These are phyloP conservation scores for Andrena praecox DNA, from an alignment of 2,888 invertebrate genomes.

Conservation along the genomic window DNA sequence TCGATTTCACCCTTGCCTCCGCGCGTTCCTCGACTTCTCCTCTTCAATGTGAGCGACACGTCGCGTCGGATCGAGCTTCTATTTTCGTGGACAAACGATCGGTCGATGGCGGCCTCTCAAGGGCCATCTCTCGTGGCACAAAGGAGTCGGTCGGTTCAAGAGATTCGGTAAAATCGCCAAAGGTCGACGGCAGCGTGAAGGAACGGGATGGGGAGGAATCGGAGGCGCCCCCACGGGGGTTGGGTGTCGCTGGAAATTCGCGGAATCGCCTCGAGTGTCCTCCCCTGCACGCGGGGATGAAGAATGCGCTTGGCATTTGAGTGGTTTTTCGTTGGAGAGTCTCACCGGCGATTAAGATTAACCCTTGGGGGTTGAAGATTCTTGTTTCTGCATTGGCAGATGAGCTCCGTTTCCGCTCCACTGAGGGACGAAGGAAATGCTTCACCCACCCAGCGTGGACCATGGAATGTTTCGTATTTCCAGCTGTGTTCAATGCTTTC, in stretches of 20 bases:
- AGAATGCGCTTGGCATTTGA: conserved; percentile 10
- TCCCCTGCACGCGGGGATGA: not conserved
- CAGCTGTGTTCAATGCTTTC: no score
- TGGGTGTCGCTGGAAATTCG: conserved; percentile 3
- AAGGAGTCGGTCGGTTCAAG: conserved; percentile 43
- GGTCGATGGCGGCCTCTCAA: conserved; percentile 49
- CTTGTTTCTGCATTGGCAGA: not conserved
- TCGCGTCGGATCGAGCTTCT: conserved; percentile 51
- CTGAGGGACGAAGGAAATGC: not conserved
- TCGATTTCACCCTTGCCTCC: conserved; percentile 16
- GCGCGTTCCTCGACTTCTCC: conserved; percentile 19
- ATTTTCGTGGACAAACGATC: conserved; percentile 66
- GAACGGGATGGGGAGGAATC: conserved; percentile 2
- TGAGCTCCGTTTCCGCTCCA: not conserved
- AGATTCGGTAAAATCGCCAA: conserved; percentile 33
- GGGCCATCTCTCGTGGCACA: conserved; percentile 44
- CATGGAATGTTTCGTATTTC: no score
- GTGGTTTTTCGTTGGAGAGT: not conserved
- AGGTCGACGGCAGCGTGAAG: not conserved
- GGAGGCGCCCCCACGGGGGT: not conserved
- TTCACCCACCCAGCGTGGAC: no score
- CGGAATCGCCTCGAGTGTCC: conserved; percentile 15
- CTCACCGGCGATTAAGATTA: conserved; percentile 11
- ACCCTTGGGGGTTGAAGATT: conserved; percentile 18
- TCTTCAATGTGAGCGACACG: conserved; percentile 33